Conservation (phyloP, 2,113 vertebrate species). For the Felis catus region DNA sequence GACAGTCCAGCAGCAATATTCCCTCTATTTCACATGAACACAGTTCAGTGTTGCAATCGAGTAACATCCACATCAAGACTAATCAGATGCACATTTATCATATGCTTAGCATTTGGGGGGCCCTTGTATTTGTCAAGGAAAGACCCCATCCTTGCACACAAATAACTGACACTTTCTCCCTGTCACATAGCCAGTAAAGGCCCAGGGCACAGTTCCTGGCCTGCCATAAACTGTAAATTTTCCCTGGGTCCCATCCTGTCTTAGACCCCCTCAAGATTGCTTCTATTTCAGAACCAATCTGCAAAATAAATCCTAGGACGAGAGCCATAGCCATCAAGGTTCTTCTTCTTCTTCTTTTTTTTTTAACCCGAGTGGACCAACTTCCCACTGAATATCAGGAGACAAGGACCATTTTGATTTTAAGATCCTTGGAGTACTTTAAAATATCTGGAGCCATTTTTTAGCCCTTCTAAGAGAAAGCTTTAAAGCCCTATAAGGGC, state of each 20-base stretch:
- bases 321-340: not conserved
- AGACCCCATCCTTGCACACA: not conserved
- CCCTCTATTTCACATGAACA: slow-evolving; percentile 19
- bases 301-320: slow-evolving; percentile 8
- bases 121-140: slow-evolving; percentile 22
- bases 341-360: not conserved
- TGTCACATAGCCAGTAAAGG: not conserved
- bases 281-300: not conserved
- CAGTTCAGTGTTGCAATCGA: not conserved
- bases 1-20: slow-evolving; percentile 1
- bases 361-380: not conserved
- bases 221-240: slow-evolving; percentile 8
- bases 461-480: not conserved
- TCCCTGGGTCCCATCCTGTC: not conserved
- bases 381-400: not conserved
- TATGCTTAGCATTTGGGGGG: not conserved
- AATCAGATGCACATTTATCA: slow-evolving; percentile 45
- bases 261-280: not conserved
- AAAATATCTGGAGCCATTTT: slow-evolving; percentile 13
- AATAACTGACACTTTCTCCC: not conserved
- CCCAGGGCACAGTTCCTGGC: not conserved
- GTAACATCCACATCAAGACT: slow-evolving; percentile 14
- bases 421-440: not conserved
- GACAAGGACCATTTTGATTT: not conserved
- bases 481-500: not conserved